Evolutionary conservation across 1,140 invertebrate species (phyloP).

Genomic region (Listronotus oregonensis): DNA sequence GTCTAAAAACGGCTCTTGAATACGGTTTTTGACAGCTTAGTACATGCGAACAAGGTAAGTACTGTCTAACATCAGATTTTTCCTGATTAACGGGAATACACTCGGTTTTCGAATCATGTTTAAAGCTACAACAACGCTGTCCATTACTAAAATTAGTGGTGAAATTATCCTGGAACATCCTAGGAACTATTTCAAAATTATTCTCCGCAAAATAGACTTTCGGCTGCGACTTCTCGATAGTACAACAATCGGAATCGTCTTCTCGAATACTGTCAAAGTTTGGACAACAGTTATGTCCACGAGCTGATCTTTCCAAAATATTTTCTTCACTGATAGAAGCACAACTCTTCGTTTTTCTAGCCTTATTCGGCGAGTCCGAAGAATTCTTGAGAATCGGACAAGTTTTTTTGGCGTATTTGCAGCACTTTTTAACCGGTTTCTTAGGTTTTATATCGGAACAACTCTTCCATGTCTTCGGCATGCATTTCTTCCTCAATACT

Average conservation of each 20-base stretch:
- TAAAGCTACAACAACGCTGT: too few relatives aligned
- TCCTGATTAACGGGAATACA: too few relatives aligned
- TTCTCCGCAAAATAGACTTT: slow-evolving; percentile 16
- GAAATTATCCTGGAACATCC: slow-evolving; percentile 18
- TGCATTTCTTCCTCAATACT: slow-evolving; percentile 44
- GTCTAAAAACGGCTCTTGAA: slow-evolving; percentile 20
- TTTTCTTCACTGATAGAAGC: slow-evolving; percentile 44
- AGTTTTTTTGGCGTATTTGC: slow-evolving; percentile 51
- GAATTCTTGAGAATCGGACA: slow-evolving; percentile 49
- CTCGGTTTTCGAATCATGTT: too few relatives aligned
- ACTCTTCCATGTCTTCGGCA: slow-evolving; percentile 54
- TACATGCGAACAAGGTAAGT: too few relatives aligned
- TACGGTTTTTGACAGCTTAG: slow-evolving; percentile 1
- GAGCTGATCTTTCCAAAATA: slow-evolving; percentile 1
- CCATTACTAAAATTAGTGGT: too few relatives aligned
- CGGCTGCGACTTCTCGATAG: not conserved
- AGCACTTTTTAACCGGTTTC: slow-evolving; percentile 52
- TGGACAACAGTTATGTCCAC: not conserved
- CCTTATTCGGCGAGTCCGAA: slow-evolving; percentile 31
- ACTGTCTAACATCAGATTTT: too few relatives aligned
- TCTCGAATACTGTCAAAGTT: not conserved
- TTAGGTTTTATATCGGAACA: slow-evolving; percentile 52
- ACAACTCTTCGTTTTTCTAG: slow-evolving; percentile 48
- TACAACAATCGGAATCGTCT: not conserved
- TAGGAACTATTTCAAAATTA: not conserved